Evolutionary conservation across 2,888 invertebrate genomes (phyloP), one percentile per base, ranked within the genome.

Genomic region (Octonoba sinensis): DNA sequence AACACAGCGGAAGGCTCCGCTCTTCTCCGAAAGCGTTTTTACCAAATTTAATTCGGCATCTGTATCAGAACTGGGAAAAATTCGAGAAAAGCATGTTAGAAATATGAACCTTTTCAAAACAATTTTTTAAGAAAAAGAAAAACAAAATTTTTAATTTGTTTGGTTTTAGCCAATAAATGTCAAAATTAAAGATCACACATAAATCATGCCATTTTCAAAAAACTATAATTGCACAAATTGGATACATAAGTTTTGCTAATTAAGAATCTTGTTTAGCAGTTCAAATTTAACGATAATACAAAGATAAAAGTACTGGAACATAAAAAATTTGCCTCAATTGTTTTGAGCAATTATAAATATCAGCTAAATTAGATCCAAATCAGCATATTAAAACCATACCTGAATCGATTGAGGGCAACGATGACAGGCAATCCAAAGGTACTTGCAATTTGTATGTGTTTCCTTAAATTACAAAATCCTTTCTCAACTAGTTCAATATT

Each of bases 401-500:
- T 90, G 88, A 97, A 96, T 82, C 91, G 91, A 89, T 99, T 99
- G 85, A 99, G 91, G 13, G 96, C 96, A 0, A 99, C 95, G 3
- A 99, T 93, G 8, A 98, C 97, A 0, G 98, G 97, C 15, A 99
- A 91, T 44, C 96, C 95, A 89, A 93, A 97, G 87, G 94, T 93
- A 77, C 90, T 91, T 0, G 95, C 96, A 89, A 99, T 99, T 87
- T 93, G 93, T 83, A 99, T 97, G 89, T 99, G 99, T 87, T 97
- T 96, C 85, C 93, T 90, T 78, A 99, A 90, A 90, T 99, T 99
- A 79, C 94, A 93, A 84, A 97, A 90, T 1, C 99, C 99, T 86
- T 94, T 93, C 87, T 91, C 90, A 15, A 99, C 89, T 72, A 99
- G 90, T 70, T 94, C 94, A 82, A 98, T 88, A 88, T 99, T 96